These are phyloP conservation scores for Lithobates sylvaticus DNA, from an alignment of 2,797 vertebrate species.

Conservation along the genomic window DNA sequence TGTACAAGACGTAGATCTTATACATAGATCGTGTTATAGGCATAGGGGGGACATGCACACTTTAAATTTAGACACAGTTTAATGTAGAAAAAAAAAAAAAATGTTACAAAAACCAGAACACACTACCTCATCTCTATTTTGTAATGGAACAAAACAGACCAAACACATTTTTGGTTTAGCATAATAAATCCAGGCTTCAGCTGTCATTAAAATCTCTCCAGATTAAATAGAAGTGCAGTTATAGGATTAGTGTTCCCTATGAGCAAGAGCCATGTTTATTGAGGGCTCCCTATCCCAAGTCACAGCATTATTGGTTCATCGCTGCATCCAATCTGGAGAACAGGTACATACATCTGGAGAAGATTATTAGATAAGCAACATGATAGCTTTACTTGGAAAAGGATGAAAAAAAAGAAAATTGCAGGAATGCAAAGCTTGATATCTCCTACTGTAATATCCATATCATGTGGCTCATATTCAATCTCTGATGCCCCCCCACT, in stretches of 20 bases:
- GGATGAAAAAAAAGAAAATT: slow-evolving; percentile 11
- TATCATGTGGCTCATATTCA: not conserved
- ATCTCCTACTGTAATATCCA: slow-evolving; percentile 20
- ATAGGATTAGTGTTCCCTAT: slow-evolving; percentile 48
- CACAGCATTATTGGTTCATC: slow-evolving; percentile 21
- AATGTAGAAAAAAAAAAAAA: slow-evolving; percentile 13
- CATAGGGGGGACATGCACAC: too few relatives aligned
- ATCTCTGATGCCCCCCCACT: not conserved
- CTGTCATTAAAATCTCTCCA: slow-evolving; percentile 37
- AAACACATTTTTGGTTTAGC: slow-evolving; percentile 53
- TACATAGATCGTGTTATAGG: too few relatives aligned
- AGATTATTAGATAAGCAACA: slow-evolving; percentile 44
- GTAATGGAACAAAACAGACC: slow-evolving; percentile 59
- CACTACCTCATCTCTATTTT: slow-evolving; percentile 55
- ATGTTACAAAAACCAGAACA: slow-evolving; percentile 52
- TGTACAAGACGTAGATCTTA: too few relatives aligned
- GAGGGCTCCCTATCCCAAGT: slow-evolving; percentile 1
- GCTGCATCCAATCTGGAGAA: slow-evolving; percentile 20
- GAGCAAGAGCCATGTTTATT: slow-evolving; percentile 26
- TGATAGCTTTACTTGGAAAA: slow-evolving; percentile 17
- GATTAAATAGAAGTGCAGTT: slow-evolving; percentile 47
- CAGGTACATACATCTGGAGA: slow-evolving; percentile 54
- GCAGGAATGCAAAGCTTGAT: slow-evolving; percentile 32
- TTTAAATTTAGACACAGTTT: not conserved
- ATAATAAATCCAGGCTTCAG: slow-evolving; percentile 57